phyloP scores from a whole-genome alignment of 2,888 invertebrate genomes.

The Epinotia brunnichana region DNA sequence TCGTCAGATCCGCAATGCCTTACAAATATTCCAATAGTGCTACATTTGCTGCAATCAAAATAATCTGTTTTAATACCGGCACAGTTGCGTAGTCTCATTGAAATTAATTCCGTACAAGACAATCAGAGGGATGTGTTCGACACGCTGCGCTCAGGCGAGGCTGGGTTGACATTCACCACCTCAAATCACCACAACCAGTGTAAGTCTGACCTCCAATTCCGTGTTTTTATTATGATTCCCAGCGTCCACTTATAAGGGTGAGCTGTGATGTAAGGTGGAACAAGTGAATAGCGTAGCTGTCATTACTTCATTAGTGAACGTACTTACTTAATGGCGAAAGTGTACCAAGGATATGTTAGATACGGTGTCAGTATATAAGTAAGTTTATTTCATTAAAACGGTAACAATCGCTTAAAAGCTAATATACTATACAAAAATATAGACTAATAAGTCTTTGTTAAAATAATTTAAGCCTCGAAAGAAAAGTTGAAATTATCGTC shows the following conservation, averaged over 20 bases:
- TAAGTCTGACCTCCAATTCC: neutral
- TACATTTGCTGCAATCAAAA: slow-evolving; percentile 25
- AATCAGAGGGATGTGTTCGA: slow-evolving; percentile 30
- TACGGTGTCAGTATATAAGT: neutral
- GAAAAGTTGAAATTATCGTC: too few relatives aligned
- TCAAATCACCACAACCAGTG: neutral
- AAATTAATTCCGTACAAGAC: slow-evolving; percentile 33
- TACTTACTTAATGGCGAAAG: slow-evolving; percentile 25
- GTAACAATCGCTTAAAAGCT: neutral
- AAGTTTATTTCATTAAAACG: neutral
- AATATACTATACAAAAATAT: too few relatives aligned
- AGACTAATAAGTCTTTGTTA: too few relatives aligned
- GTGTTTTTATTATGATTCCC: neutral
- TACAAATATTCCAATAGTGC: slow-evolving; percentile 1
- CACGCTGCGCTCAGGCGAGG: slow-evolving; percentile 16
- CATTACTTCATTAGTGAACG: slow-evolving; percentile 32
- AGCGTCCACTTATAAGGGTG: neutral
- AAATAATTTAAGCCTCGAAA: too few relatives aligned
- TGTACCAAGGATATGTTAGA: slow-evolving; percentile 20
- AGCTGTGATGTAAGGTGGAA: neutral
- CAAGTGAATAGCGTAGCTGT: neutral
- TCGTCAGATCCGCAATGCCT: neutral
- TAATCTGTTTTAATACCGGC: slow-evolving; percentile 17
- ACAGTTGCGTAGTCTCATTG: slow-evolving; percentile 20
- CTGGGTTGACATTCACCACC: neutral